These are phyloP conservation scores for Drosophila borealis DNA, from an alignment of 2,888 invertebrate species.

Conservation along the genomic window DNA sequence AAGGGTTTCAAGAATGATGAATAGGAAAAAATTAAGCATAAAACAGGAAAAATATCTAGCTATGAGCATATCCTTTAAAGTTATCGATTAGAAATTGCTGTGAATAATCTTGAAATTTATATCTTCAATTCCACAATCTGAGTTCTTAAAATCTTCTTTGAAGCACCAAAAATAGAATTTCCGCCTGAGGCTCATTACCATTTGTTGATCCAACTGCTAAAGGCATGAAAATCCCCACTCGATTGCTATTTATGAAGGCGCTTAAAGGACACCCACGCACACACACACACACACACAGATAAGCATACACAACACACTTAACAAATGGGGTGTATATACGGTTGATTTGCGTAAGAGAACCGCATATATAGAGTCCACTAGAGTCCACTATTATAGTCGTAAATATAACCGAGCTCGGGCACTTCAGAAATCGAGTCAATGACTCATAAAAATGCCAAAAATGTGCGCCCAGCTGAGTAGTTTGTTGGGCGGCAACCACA, in stretches of 20 bases:
- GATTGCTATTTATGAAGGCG: conserved; percentile 44
- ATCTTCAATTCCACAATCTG: not conserved
- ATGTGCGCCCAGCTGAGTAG: conserved; percentile 67
- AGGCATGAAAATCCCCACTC: conserved; percentile 41
- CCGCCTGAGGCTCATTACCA: conserved; percentile 35
- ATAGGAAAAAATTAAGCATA: no score
- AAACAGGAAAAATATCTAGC: no score
- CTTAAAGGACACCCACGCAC: conserved; percentile 18
- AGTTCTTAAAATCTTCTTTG: not conserved
- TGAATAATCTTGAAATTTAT: not conserved
- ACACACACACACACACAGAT: conserved; percentile 6
- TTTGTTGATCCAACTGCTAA: conserved; percentile 54
- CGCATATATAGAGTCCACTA: conserved; percentile 20
- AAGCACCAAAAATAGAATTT: conserved; percentile 1
- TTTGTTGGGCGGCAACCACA: conserved; percentile 14
- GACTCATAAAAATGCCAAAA: conserved; percentile 80
- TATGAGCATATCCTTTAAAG: no score
- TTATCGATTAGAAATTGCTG: not conserved
- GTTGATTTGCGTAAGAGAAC: conserved; percentile 55
- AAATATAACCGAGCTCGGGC: conserved; percentile 43
- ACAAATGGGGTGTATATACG: not conserved
- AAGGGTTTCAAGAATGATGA: no score
- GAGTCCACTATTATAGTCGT: conserved; percentile 42
- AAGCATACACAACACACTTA: conserved; percentile 7
- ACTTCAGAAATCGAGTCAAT: conserved; percentile 79